phyloP scores from a whole-genome alignment of 2,888 invertebrate species.

The Aphidius colemani region DNA sequence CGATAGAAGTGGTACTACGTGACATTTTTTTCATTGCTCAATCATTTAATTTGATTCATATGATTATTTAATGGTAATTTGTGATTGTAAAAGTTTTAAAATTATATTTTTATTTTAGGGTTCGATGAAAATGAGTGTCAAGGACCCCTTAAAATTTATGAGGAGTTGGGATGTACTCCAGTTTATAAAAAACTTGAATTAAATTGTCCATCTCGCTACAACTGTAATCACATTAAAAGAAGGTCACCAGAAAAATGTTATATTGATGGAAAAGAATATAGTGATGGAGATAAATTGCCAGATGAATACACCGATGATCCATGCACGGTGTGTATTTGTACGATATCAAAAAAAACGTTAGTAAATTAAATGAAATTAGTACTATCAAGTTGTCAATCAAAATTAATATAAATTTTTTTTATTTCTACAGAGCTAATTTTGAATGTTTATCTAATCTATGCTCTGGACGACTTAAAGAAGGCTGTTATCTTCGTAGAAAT shows the following conservation, averaged over 20 bases:
- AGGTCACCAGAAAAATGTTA: conserved; percentile 44
- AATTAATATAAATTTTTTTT: too few species aligned
- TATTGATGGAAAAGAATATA: conserved; percentile 41
- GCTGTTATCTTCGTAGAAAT: conserved; percentile 36
- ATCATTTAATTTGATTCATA: neutral
- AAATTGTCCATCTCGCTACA: conserved; percentile 43
- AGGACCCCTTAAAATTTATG: conserved; percentile 45
- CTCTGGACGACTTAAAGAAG: conserved; percentile 2
- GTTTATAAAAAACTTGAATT: conserved; percentile 38
- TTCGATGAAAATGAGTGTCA: conserved; percentile 34
- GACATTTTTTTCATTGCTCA: neutral
- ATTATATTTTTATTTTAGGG: neutral
- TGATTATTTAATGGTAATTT: neutral
- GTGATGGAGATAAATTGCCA: conserved; percentile 37
- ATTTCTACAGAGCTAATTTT: neutral
- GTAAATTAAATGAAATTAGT: conserved; percentile 19
- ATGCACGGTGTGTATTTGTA: conserved; percentile 39
- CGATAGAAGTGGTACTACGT: too few species aligned
- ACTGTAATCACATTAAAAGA: conserved; percentile 42
- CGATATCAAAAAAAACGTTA: conserved; percentile 28
- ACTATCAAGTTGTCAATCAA: neutral
- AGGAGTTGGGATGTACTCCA: conserved; percentile 42
- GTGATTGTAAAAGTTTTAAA: neutral
- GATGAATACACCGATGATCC: conserved; percentile 41
- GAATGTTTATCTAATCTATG: conserved; percentile 5